Percentiles rank a stretch among this genome's conserved stretches.
Evolutionary conservation across 2,888 invertebrate species (phyloP).

Genomic region (Lysandra coridon): DNA sequence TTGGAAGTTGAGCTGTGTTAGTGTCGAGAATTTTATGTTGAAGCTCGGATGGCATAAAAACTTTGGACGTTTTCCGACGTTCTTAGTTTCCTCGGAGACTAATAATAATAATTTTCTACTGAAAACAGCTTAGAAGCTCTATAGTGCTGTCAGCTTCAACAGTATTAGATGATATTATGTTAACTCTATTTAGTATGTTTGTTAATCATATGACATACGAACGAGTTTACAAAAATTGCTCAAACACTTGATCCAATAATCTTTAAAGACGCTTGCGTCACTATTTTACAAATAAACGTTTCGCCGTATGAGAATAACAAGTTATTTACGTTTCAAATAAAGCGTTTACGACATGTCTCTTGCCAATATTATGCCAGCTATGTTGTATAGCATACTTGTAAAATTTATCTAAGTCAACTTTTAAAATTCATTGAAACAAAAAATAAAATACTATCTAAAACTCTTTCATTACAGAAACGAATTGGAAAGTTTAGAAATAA

Average conservation of each 20-base stretch:
- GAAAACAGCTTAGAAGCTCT: neutral
- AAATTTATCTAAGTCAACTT: neutral
- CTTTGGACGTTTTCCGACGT: neutral
- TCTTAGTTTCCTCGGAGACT: too few relatives aligned
- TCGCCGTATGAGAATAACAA: constrained; percentile 26
- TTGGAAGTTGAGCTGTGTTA: neutral
- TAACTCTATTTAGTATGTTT: neutral
- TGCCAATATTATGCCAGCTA: neutral
- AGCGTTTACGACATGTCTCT: constrained; percentile 21
- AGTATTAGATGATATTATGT: neutral
- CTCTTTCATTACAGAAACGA: too few relatives aligned
- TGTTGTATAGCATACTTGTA: neutral
- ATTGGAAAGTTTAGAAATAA: too few relatives aligned
- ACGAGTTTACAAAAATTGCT: constrained; percentile 25
- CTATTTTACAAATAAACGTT: constrained; percentile 23
- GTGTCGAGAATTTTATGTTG: neutral
- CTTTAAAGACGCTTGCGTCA: constrained; percentile 42
- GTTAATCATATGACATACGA: neutral
- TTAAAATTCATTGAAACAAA: neutral
- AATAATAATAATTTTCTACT: too few relatives aligned
- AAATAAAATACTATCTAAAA: too few relatives aligned
- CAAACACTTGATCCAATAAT: constrained; percentile 42
- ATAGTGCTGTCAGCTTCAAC: neutral
- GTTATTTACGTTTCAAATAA: constrained; percentile 19
- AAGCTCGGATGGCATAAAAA: neutral